A percentile compares a stretch with the other conserved stretches of the same genome.
Conservation (phyloP, 1,140 invertebrate genomes). For the Caenorhabditis latens region DNA sequence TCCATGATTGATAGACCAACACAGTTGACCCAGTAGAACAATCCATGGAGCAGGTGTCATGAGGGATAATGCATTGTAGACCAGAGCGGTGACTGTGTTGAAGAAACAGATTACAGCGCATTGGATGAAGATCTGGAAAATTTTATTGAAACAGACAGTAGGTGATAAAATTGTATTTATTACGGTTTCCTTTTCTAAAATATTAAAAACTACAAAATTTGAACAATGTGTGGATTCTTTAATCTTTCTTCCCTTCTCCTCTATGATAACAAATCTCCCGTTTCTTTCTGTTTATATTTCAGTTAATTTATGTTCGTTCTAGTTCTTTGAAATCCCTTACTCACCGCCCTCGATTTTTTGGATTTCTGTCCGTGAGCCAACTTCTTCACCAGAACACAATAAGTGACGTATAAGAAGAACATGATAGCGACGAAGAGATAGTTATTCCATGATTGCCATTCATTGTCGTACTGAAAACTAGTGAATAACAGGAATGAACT, state of each 20-base stretch:
- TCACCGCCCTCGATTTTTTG: slow-evolving; percentile 24
- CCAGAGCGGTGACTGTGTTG: slow-evolving; percentile 55
- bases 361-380: slow-evolving; percentile 28
- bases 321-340: too few relatives aligned
- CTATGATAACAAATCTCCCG: too few relatives aligned
- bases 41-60: slow-evolving; percentile 40
- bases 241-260: too few relatives aligned
- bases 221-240: too few relatives aligned
- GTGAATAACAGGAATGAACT: too few relatives aligned
- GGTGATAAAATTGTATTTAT: too few relatives aligned
- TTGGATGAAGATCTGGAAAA: slow-evolving; percentile 58
- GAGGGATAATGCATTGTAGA: slow-evolving; percentile 51
- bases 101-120: slow-evolving; percentile 53
- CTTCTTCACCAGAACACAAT: slow-evolving; percentile 27
- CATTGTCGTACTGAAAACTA: slow-evolving; percentile 33
- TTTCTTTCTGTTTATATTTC: too few relatives aligned
- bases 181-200: too few relatives aligned
- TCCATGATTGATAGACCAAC: slow-evolving; percentile 55
- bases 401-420: slow-evolving; percentile 9
- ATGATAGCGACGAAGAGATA: slow-evolving; percentile 35
- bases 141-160: too few relatives aligned
- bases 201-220: too few relatives aligned
- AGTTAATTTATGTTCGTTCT: too few relatives aligned
- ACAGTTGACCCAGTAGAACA: slow-evolving; percentile 45
- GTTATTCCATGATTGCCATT: slow-evolving; percentile 38